Percentiles rank a stretch among this genome's conserved stretches.
phyloP scores from a whole-genome alignment of 2,888 invertebrate genomes.

The Sinodicranocentrus sp. region DNA sequence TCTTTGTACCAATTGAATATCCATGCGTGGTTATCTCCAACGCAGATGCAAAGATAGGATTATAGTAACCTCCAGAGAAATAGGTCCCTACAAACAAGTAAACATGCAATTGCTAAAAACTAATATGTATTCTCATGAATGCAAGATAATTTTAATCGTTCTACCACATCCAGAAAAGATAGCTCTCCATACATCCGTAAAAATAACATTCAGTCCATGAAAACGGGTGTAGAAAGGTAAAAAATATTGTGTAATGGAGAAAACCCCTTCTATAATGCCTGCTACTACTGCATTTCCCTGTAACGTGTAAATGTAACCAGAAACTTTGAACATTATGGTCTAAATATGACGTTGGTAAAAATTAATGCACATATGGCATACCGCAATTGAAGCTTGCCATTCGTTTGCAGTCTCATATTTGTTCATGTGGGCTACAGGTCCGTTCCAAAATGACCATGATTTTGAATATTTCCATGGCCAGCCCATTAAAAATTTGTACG shows the following conservation, averaged over 20 bases:
- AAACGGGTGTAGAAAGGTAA: neutral
- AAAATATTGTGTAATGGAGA: neutral
- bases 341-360: neutral
- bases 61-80: conserved; percentile 28
- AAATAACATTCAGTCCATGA: neutral
- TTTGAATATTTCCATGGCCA: conserved; percentile 6
- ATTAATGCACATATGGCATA: neutral
- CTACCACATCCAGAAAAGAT: conserved; percentile 20
- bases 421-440: neutral
- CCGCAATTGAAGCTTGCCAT: conserved; percentile 19
- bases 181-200: conserved; percentile 1
- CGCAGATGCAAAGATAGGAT: conserved; percentile 1
- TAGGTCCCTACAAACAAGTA: neutral
- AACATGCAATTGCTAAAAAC: neutral
- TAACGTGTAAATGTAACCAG: neutral
- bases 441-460: conserved; percentile 15
- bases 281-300: neutral
- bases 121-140: neutral
- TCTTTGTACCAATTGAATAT: neutral
- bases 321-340: neutral
- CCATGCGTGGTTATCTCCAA: conserved; percentile 22
- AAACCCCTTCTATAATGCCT: neutral
- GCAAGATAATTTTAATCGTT: neutral
- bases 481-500: neutral
- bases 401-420: conserved; percentile 3